Base-by-base conservation (phyloP, 2,888 invertebrate species). In the Smittia aterrima region DNA sequence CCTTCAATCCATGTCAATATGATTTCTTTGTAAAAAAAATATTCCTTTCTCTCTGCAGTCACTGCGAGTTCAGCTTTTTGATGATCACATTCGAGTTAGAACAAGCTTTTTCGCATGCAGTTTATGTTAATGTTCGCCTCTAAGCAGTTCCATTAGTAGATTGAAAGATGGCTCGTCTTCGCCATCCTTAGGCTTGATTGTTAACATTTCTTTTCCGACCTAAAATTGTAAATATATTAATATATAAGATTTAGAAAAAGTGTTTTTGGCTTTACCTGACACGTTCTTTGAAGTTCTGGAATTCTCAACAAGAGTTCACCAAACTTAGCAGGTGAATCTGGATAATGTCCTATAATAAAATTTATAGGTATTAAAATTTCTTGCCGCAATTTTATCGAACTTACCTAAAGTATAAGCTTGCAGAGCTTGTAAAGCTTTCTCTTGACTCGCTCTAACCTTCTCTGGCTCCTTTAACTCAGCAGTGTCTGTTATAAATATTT, bases 221-320 rank as follows among this genome's bases (percentile, higher is more conserved):
- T 93, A 84, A 79, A 86, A 82, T 75, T 75, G 81, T 47, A 2
- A 84, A 83, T 47, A 1, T 7, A 3, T 53, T 70, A 32, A n/a
- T 75, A n/a, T 74, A 64, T 22, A 22, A 58, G 58, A 58, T 3
- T 58, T 22, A 3, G 13, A 71, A 38, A 62, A 32, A 24, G 32
- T n/a, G 16, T 22, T 41, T 54, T 22, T 6, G 16, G 47, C 18
- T 38, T 32, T 80, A 93, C 92, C 87, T 95, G 95, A 83, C 96
- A 96, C 78, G 96, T 95, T 80, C 96, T 87, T 83, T 97, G 95
- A 79, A 98, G 86, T 83, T 98, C 97, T 13, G 97, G 96, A 82
- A 98, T 95, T 79, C 96, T 88, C 76, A 97, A 85, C 77, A 98
- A 85, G 74, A 98, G 85, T 83, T 97, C 96, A 54, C 96, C 96